Percentiles rank a stretch among this genome's conserved stretches.
Conservation (phyloP, 1,140 invertebrate genomes). For the Atta colombica region DNA sequence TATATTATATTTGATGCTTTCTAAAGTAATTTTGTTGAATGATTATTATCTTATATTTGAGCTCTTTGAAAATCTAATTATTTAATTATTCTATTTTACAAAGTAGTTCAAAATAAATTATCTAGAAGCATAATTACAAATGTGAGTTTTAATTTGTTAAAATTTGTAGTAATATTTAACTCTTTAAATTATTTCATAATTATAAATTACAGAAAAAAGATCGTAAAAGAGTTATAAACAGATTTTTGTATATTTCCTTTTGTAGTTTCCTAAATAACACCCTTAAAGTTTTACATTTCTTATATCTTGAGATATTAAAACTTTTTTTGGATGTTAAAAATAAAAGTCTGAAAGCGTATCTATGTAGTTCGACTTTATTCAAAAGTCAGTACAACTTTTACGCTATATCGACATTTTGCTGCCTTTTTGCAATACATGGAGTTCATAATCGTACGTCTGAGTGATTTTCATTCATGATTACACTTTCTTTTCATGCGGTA, state of each 20-base stretch:
- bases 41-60: background rate
- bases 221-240: background rate
- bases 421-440: background rate
- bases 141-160: too few species aligned
- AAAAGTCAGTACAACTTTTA: constrained; percentile 24
- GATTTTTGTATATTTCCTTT: background rate
- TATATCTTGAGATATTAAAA: background rate
- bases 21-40: background rate
- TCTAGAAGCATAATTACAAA: too few species aligned
- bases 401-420: background rate
- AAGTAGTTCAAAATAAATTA: too few species aligned
- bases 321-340: constrained; percentile 2
- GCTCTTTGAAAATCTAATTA: too few species aligned
- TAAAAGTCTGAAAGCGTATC: constrained; percentile 15
- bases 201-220: background rate
- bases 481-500: constrained; percentile 1
- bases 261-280: background rate
- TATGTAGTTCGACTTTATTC: background rate
- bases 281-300: background rate
- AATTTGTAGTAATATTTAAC: too few species aligned
- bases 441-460: constrained; percentile 28
- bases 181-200: too few species aligned
- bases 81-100: too few species aligned
- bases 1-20: background rate
- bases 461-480: constrained; percentile 41